Conservation (phyloP, 2,888 invertebrate species). For the Nymphalis urticae region DNA sequence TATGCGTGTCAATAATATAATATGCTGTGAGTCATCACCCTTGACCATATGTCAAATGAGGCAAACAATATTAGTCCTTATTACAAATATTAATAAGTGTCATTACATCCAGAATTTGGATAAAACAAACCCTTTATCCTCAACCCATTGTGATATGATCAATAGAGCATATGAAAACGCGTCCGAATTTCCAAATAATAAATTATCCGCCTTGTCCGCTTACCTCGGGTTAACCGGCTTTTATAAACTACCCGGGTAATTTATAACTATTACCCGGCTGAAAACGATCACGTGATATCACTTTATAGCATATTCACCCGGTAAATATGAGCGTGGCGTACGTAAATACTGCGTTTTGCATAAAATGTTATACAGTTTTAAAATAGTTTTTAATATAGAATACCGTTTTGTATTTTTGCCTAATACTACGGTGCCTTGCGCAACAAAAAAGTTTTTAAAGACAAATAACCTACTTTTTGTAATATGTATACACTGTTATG, state of each 20-base stretch:
- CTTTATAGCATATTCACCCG: conserved; percentile 77
- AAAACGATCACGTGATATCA: conserved; percentile 81
- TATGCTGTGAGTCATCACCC: conserved; percentile 6
- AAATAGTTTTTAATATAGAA: conserved; percentile 22
- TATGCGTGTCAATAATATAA: conserved; percentile 5
- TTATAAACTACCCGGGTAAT: conserved; percentile 81
- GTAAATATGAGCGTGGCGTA: conserved; percentile 75
- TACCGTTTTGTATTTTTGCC: neutral
- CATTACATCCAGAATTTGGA: conserved; percentile 23
- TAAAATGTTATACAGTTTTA: conserved; percentile 27
- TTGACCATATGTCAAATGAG: conserved; percentile 7
- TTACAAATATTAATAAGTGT: conserved; percentile 14
- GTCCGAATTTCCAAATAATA: conserved; percentile 77
- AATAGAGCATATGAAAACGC: conserved; percentile 69
- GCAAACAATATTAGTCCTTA: conserved; percentile 1
- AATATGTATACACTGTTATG: no score
- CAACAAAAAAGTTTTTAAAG: no score
- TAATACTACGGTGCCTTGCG: no score
- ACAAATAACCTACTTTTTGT: no score
- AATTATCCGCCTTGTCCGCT: conserved; percentile 79
- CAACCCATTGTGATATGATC: conserved; percentile 51
- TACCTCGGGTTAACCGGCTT: conserved; percentile 82
- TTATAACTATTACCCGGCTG: conserved; percentile 80
- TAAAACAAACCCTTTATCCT: conserved; percentile 31
- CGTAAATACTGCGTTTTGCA: conserved; percentile 33